phyloP scores from a whole-genome alignment of 2,797 vertebrate genomes.

The Chelidonichthys spinosus region DNA sequence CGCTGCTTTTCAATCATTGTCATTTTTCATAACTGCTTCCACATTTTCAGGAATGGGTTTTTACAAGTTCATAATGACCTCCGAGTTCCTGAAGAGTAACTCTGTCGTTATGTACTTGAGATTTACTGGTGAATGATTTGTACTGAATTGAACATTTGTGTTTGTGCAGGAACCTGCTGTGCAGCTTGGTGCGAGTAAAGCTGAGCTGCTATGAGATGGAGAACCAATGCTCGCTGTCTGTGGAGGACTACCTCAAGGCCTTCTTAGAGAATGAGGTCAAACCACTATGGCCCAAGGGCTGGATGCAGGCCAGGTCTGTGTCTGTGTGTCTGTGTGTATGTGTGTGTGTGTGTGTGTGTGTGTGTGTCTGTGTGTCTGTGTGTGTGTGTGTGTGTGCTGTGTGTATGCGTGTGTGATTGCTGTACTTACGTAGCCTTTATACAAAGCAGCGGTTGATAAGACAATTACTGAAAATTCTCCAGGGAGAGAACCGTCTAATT shows the following conservation, averaged over 20 bases:
- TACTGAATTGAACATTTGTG: constrained; percentile 30
- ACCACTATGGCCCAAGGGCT: constrained; percentile 97
- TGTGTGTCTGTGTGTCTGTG: background rate
- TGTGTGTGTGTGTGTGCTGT: too few relatives aligned
- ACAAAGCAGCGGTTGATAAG: constrained; percentile 1
- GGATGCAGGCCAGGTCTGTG: constrained; percentile 97
- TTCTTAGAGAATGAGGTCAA: constrained; percentile 97
- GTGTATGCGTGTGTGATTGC: background rate
- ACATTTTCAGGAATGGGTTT: background rate
- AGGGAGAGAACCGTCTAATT: background rate
- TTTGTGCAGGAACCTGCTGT: constrained; percentile 90
- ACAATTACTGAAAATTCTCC: background rate
- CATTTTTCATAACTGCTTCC: constrained; percentile 1
- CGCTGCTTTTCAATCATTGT: constrained; percentile 24
- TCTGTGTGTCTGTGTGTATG: background rate
- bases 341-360: background rate
- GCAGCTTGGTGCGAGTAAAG: constrained; percentile 96
- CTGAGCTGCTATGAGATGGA: constrained; percentile 97
- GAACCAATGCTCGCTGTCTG: constrained; percentile 92
- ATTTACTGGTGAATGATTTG: constrained; percentile 12
- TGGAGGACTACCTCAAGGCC: constrained; percentile 96
- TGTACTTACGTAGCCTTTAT: background rate
- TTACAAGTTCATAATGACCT: background rate
- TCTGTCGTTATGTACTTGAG: constrained; percentile 11
- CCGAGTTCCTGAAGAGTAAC: constrained; percentile 20